Conservation (phyloP, 2,113 vertebrate genomes). For the Rissa tridactyla region DNA sequence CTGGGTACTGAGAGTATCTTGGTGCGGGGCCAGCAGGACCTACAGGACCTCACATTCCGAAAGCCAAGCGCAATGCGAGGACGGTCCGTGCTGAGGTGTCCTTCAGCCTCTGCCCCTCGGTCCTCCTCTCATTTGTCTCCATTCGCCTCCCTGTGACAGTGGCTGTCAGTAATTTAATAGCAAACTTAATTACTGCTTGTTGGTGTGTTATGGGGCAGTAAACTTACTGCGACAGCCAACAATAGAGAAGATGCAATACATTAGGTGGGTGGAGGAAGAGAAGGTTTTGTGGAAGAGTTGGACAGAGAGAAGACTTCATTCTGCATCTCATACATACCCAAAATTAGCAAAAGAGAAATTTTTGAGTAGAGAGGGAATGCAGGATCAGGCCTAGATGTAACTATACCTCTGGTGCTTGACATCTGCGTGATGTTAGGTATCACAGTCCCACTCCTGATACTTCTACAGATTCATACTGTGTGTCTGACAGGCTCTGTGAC, state of each 20-base stretch:
- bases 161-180: not conserved
- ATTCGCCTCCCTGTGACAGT: not conserved
- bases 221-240: not conserved
- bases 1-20: not conserved
- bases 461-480: not conserved
- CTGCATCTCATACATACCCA: not conserved
- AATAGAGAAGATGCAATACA: rapidly evolving
- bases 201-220: not conserved
- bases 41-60: not conserved
- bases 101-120: not conserved
- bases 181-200: not conserved
- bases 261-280: not conserved
- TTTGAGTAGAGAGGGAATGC: not conserved
- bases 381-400: not conserved
- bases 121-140: not conserved
- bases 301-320: not conserved
- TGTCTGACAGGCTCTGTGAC: not conserved
- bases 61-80: not conserved
- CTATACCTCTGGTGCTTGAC: not conserved
- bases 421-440: not conserved
- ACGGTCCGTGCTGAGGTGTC: rapidly evolving
- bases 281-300: not conserved
- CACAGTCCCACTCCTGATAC: not conserved
- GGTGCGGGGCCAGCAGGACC: not conserved
- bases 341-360: not conserved